Base-by-base conservation (phyloP, 1,140 invertebrate genomes). In the Dendrolimus punctatus region DNA sequence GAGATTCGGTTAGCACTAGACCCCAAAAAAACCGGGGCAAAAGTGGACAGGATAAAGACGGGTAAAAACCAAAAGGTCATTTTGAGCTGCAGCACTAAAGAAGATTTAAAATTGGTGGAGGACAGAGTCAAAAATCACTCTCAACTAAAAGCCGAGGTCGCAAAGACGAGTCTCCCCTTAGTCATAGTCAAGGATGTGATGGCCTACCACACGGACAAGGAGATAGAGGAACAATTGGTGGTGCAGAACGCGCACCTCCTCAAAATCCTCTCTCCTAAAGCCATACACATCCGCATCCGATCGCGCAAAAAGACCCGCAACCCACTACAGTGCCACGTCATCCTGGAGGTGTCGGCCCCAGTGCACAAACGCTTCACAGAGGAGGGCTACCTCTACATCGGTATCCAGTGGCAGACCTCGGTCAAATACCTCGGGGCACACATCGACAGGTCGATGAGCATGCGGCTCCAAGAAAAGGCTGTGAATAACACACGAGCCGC, bases 231-330 rank as follows among this genome's bases (percentile, higher is more conserved):
- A 4, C 10, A 10, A 10, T 37, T 47, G 36, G 38, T 8, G 36
- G 38, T 8, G 10, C 46, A 47, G 36, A 47, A 47, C 46, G 8
- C n/a, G 5, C n/a, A 47, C 10, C n/a, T 47, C 8, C 46, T 47
- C 5, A 47, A 23, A 23, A 37, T 36, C 46, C n/a, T 47, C 6
- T n/a, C n/a, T n/a, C n/a, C n/a, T n/a, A n/a, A n/a, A n/a, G n/a
- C n/a, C n/a, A n/a, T n/a, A n/a, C n/a, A n/a, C n/a, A n/a, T n/a
- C n/a, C n/a, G n/a, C n/a, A n/a, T n/a, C n/a, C n/a, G n/a, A n/a
- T n/a, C n/a, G n/a, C n/a, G n/a, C n/a, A n/a, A n/a, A n/a, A n/a
- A n/a, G n/a, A n/a, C n/a, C n/a, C n/a, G n/a, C n/a, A n/a, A n/a
- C n/a, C n/a, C n/a, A n/a, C n/a, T n/a, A n/a, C n/a, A n/a, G n/a